Base-by-base conservation (phyloP, 2,888 invertebrate genomes). In the Lutraria lutraria region DNA sequence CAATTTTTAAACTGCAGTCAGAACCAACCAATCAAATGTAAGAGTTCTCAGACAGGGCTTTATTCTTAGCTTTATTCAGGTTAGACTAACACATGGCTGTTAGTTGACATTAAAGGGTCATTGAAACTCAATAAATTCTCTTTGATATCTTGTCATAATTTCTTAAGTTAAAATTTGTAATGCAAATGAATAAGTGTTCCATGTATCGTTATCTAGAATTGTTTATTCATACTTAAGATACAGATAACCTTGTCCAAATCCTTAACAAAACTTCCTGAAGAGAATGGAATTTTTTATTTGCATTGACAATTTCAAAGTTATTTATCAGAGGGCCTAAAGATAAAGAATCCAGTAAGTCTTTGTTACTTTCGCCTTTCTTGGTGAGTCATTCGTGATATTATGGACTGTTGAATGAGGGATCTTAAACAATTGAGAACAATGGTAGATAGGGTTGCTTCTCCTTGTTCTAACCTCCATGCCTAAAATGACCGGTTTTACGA, bases 281-380 rank as follows among this genome's bases (percentile, higher is more conserved):
- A 43, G 43, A 68, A 68, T 68, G n/a, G 63, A 68, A 68, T 68
- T n/a, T 8, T 68, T 68, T 68, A 68, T 68, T 68, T 68, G 63
- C 63, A 4, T 68, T 68, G 63, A 68, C 63, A 68, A 68, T 68
- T 68, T 68, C 63, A 68, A 63, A 63, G 63, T 68, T 68, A 25
- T 68, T 68, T 68, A 68, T 68, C 63, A 25, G 25, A 12, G 25
- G 25, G n/a, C 25, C 12, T 12, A 19, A 0, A 76, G 76, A 76
- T 76, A 76, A 76, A 25, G 21, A 56, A 19, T 13, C 56, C 56
- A 19, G 3, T 56, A 21, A 6, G 56, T 1, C 56, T 19, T 19
- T 76, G 29, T 76, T 3, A 25, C 76, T 76, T 76, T 76, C 76
- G 31, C 76, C 19, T 25, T 34, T 31, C 76, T 25, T 76, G 76